Conservation (phyloP, 2,888 invertebrate genomes). For the Netelia inedita region DNA sequence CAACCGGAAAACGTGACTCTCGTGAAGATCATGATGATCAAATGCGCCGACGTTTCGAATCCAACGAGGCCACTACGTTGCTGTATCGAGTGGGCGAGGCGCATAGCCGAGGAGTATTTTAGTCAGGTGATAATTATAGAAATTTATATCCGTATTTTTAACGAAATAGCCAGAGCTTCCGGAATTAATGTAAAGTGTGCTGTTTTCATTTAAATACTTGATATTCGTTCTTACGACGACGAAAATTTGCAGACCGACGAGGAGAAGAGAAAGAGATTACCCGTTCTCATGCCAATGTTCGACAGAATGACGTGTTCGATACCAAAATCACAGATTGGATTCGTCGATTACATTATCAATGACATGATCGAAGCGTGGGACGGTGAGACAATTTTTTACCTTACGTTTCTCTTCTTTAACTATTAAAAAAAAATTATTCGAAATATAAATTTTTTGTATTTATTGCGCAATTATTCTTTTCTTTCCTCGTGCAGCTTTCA, state of each 20-base stretch:
- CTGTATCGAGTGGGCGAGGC: conserved; percentile 96
- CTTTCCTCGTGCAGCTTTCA: conserved; percentile 88
- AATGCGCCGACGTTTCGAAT: conserved; percentile 99
- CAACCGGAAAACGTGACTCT: conserved; percentile 93
- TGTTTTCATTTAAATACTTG: conserved; percentile 8
- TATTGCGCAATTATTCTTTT: conserved; percentile 33
- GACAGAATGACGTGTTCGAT: conserved; percentile 97
- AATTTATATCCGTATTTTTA: conserved; percentile 33
- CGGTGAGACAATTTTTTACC: conserved; percentile 87
- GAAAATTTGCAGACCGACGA: conserved; percentile 92
- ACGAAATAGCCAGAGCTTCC: conserved; percentile 11
- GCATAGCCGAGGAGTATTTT: conserved; percentile 99
- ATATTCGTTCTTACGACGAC: neutral
- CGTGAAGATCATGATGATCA: conserved; percentile 98
- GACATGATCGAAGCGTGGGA: conserved; percentile 99
- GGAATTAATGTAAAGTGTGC: conserved; percentile 16
- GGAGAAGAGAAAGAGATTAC: conserved; percentile 94
- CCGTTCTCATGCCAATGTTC: conserved; percentile 99
- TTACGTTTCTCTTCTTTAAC: conserved; percentile 63
- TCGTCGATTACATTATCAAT: conserved; percentile 98
- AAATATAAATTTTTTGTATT: conserved; percentile 9
- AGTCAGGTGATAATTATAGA: conserved; percentile 87
- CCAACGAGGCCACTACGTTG: conserved; percentile 94
- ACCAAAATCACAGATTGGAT: conserved; percentile 98
- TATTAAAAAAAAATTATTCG: neutral